Conservation (phyloP, 2,888 invertebrate genomes). For the Coremacera marginata region DNA sequence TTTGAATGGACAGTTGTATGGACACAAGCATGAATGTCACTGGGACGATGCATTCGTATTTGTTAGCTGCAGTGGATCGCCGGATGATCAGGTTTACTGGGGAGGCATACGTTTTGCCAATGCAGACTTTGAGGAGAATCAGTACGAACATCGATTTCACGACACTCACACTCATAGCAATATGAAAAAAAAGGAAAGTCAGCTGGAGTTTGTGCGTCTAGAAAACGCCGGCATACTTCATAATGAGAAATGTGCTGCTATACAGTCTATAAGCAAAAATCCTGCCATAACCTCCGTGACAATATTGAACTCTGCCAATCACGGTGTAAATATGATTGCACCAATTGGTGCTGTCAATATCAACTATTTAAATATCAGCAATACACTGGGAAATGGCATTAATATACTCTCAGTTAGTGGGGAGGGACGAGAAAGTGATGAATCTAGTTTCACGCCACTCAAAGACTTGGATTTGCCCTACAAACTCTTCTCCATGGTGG, state of each 20-base stretch:
- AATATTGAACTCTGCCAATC: slow-evolving; percentile 86
- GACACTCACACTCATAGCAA: slow-evolving; percentile 84
- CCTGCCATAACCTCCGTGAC: slow-evolving; percentile 86
- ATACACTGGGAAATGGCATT: slow-evolving; percentile 91
- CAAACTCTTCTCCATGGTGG: slow-evolving; percentile 91
- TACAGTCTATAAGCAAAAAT: slow-evolving; percentile 90
- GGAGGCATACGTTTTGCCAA: slow-evolving; percentile 95
- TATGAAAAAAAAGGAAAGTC: slow-evolving; percentile 79
- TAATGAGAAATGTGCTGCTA: slow-evolving; percentile 92
- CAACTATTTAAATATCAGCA: slow-evolving; percentile 79
- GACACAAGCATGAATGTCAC: slow-evolving; percentile 85
- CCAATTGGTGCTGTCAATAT: slow-evolving; percentile 86
- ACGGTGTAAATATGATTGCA: slow-evolving; percentile 92
- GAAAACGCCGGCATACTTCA: slow-evolving; percentile 95
- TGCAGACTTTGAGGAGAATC: slow-evolving; percentile 88
- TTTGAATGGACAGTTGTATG: slow-evolving; percentile 89
- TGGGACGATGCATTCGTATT: slow-evolving; percentile 95
- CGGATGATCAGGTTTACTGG: slow-evolving; percentile 81
- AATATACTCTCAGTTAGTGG: slow-evolving; percentile 92
- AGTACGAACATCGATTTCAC: slow-evolving; percentile 85
- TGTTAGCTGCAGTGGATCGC: slow-evolving; percentile 84
- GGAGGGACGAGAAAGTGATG: slow-evolving; percentile 88
- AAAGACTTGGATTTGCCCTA: slow-evolving; percentile 87
- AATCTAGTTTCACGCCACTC: slow-evolving; percentile 90
- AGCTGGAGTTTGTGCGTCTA: slow-evolving; percentile 83